These are phyloP conservation scores for Drosophila barbarae DNA, from an alignment of 2,888 invertebrate genomes.

Conservation along the genomic window DNA sequence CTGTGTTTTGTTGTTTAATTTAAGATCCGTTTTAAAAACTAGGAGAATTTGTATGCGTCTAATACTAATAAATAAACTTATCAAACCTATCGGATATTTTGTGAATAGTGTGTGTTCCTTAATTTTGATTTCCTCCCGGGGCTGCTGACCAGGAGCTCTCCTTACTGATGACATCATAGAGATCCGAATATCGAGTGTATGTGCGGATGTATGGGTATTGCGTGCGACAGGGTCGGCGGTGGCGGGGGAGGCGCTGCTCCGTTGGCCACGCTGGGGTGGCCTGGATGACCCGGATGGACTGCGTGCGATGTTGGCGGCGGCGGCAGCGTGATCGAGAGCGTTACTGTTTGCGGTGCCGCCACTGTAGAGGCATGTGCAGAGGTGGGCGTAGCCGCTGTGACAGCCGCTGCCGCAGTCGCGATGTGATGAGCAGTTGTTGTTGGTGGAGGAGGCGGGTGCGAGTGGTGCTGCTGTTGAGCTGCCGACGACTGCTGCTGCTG, in stretches of 20 bases:
- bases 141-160: no score
- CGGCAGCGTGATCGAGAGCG: slow-evolving; percentile 77
- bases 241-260: slow-evolving; percentile 69
- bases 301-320: slow-evolving; percentile 62
- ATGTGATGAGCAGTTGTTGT: slow-evolving; percentile 58
- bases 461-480: slow-evolving; percentile 49
- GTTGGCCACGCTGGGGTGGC: slow-evolving; percentile 65
- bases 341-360: slow-evolving; percentile 78
- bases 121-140: slow-evolving; percentile 29
- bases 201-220: slow-evolving; percentile 79
- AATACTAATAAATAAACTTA: slow-evolving; percentile 48
- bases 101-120: slow-evolving; percentile 38
- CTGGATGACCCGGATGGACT: slow-evolving; percentile 63
- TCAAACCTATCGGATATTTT: slow-evolving; percentile 44
- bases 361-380: slow-evolving; percentile 61
- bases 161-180: slow-evolving; percentile 80
- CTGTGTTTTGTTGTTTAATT: slow-evolving; percentile 48
- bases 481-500: slow-evolving; percentile 42
- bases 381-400: slow-evolving; percentile 50
- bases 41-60: slow-evolving; percentile 50
- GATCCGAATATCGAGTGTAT: slow-evolving; percentile 80
- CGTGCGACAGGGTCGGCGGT: slow-evolving; percentile 76
- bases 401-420: slow-evolving; percentile 47
- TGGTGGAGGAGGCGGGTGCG: slow-evolving; percentile 52
- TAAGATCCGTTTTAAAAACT: slow-evolving; percentile 44